Percentiles rank a stretch among this genome's conserved stretches.
Evolutionary conservation across 1,140 invertebrate genomes (phyloP).

Genomic region (Musca vetustissima): DNA sequence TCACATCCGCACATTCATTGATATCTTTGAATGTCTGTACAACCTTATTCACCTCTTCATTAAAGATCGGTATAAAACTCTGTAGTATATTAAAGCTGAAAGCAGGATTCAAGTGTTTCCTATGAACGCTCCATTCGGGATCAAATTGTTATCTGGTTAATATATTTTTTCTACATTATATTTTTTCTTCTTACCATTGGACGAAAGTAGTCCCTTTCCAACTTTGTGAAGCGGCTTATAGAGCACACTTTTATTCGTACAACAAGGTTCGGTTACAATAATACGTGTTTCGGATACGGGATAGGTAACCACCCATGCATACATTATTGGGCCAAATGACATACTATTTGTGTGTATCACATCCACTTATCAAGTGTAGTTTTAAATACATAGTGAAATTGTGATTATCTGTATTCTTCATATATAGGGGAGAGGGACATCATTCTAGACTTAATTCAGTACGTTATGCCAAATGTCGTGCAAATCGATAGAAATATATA

Average conservation of each 20-base stretch:
- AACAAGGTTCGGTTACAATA: conserved; percentile 43
- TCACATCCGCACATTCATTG: conserved; percentile 27
- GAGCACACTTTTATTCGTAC: conserved; percentile 45
- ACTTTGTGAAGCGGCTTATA: conserved; percentile 44
- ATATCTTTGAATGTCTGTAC: conserved; percentile 28
- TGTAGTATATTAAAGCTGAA: conserved; percentile 37
- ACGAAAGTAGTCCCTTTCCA: conserved; percentile 43
- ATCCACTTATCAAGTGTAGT: too few species aligned
- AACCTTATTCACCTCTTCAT: conserved; percentile 30
- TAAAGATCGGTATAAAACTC: conserved; percentile 42
- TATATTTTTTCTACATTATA: background rate
- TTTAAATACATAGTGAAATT: too few species aligned
- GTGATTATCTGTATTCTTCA: too few species aligned
- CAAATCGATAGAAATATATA: too few species aligned
- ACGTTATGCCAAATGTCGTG: too few species aligned
- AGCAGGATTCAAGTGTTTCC: conserved; percentile 37
- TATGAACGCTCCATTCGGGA: conserved; percentile 35
- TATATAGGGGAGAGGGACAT: too few species aligned
- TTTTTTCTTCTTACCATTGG: conserved; percentile 31
- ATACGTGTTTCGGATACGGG: too few species aligned
- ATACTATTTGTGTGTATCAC: conserved; percentile 32
- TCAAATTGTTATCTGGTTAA: conserved; percentile 11
- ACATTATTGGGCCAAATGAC: conserved; percentile 37
- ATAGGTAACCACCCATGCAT: conserved; percentile 47
- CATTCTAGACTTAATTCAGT: too few species aligned